Evolutionary conservation across 2,113 vertebrate species (phyloP).

Genomic region (Phaethon lepturus): DNA sequence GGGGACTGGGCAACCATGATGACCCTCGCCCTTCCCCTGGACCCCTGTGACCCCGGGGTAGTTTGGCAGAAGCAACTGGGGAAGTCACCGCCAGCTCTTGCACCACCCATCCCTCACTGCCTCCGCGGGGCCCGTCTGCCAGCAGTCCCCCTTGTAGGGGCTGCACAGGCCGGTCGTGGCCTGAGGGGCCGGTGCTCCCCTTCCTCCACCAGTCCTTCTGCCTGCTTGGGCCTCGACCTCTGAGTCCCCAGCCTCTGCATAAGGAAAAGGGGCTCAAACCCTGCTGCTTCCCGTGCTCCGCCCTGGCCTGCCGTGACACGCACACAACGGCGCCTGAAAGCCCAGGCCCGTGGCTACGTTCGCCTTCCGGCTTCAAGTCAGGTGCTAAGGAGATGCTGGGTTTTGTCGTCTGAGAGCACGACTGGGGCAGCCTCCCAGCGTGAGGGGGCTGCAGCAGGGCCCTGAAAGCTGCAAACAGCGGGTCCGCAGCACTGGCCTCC

Average conservation of each 20-base stretch:
- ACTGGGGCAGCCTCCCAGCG: not conserved
- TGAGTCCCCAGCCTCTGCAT: not conserved
- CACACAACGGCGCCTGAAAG: not conserved
- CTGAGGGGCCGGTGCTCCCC: not conserved
- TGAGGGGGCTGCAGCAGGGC: not conserved
- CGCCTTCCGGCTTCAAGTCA: not conserved
- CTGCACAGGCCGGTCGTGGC: not conserved
- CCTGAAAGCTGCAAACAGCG: not conserved
- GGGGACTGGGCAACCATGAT: not conserved
- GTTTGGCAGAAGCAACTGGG: not conserved
- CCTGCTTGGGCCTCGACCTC: accelerated
- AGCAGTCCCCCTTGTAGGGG: not conserved
- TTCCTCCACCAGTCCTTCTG: not conserved
- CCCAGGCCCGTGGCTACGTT: not conserved
- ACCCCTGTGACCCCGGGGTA: not conserved
- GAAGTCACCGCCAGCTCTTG: not conserved
- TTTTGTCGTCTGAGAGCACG: not conserved
- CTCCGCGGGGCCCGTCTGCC: too few species aligned
- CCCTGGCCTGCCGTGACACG: not conserved
- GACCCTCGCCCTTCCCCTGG: not conserved
- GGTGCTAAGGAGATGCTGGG: not conserved
- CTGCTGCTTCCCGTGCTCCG: not conserved
- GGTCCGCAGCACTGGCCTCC: not conserved
- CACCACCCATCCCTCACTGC: not conserved
- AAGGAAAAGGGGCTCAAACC: not conserved